Base-by-base conservation (phyloP, 2,888 invertebrate species). In the Psylliodes chrysocephalus region DNA sequence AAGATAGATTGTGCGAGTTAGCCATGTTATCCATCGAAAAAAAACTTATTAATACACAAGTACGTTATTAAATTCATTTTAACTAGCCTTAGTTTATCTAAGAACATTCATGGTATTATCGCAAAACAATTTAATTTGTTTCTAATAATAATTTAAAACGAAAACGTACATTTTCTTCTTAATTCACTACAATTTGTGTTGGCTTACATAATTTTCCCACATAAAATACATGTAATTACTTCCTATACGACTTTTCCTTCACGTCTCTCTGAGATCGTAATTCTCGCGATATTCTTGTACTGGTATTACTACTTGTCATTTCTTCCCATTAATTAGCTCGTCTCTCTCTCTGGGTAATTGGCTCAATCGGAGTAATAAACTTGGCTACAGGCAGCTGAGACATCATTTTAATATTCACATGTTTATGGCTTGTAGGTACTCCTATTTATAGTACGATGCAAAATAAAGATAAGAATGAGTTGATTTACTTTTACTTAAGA, bases 251-350 rank as follows among this genome's bases (percentile, higher is more conserved):
- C 46, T 56, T 46, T 46, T 56, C 56, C 10, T 17, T 30, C 17
- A 30, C 46, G 14, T 28, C 49, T 19, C 15, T 8, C 15, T 5
- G 15, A 56, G 56, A n/a, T 30, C 18, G 30, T 44, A 56, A 46
- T 46, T 56, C 56, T 46, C 46, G 30, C 12, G n/a, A 56, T 46
- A 18, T 56, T 56, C 51, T 54, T 49, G 47, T 28, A 33, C 35
- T 49, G 38, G 47, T 38, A 19, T 35, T 35, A 46, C 54, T 51
- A 30, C 57, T 49, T 63, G 66, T 67, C 66, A 67, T 63, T 67
- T 59, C 46, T 63, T 49, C 55, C 47, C 54, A 60, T 54, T 67
- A 67, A 67, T 67, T 60, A 67, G 60, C 38, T 44, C n/a, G n/a
- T n/a, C n/a, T n/a, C n/a, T 12, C n/a, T 40, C 53, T 44, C 52